Conservation (phyloP, 2,797 vertebrate genomes). For the Melanotaenia nigrans region DNA sequence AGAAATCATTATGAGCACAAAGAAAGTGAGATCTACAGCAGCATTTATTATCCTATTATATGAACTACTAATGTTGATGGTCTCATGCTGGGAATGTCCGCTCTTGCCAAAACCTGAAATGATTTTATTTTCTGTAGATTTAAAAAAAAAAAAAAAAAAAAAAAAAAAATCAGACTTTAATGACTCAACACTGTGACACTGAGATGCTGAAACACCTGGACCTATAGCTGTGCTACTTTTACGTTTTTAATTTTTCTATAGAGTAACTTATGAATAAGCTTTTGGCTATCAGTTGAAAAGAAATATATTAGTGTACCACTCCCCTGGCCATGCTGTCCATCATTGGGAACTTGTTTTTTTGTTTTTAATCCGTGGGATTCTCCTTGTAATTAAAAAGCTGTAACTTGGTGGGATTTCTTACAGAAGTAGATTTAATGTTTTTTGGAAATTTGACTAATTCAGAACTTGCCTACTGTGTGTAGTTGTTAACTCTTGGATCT, state of each 20-base stretch:
- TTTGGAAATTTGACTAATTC: constrained; percentile 34
- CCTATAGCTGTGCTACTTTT: constrained; percentile 73
- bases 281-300: constrained; percentile 46
- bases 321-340: constrained; percentile 44
- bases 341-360: constrained; percentile 33
- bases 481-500: constrained; percentile 23
- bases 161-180: constrained; percentile 38
- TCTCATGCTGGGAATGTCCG: constrained; percentile 59
- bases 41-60: constrained; percentile 58
- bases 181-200: constrained; percentile 76
- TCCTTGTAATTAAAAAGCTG: constrained; percentile 1
- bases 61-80: constrained; percentile 68
- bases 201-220: constrained; percentile 73
- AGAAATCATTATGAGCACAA: constrained; percentile 43
- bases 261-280: constrained; percentile 66
- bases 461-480: constrained; percentile 41
- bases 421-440: constrained; percentile 44
- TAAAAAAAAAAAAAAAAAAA: constrained; percentile 14
- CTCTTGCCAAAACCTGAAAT: constrained; percentile 60
- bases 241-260: constrained; percentile 47
- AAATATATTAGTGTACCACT: constrained; percentile 44
- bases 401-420: constrained; percentile 33
- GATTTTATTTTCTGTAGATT: constrained; percentile 54
- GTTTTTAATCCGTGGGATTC: not conserved
- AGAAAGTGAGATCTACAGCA: constrained; percentile 34